Evolutionary conservation across 2,797 vertebrate genomes (phyloP), one percentile per base, ranked within the genome.

Genomic region (Eleutherodactylus coqui): DNA sequence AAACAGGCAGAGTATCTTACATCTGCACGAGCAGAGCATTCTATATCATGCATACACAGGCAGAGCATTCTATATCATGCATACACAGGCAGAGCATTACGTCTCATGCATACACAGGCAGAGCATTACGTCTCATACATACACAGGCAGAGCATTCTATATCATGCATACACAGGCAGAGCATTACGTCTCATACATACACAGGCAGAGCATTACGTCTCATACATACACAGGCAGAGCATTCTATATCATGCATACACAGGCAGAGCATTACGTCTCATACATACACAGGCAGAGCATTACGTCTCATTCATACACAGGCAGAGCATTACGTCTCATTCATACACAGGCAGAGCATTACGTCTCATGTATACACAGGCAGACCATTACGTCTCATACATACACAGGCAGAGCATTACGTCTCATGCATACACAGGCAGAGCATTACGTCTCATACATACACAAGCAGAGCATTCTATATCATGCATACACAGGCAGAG

Each of bases 341-440:
- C 7, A 0, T 21, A 36, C 8, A 69, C 17, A 69, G 16, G 36
- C 36, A 70, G 67, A 41, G 36, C 36, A 24, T 70, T 41, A 0
- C 36, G 43, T 24, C 21, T 6, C 21, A 70, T n/a, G 2, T 34
- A 14, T 41, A 41, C 21, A 70, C 10, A 43, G 13, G 36, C 34
- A 70, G 29, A 67, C 16, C 32, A 36, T 36, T 70, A 0, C 67
- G 41, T 24, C 67, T 24, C 67, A n/a, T 24, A 5, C 36, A 6
- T 41, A 38, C 67, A 70, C 67, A 70, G 60, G 67, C 67, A 70
- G 34, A 70, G 67, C 36, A 24, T 70, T 70, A 0, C 67, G 41
- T 24, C 67, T 24, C 67, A n/a, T 24, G 1, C 36, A 6, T 41
- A 38, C 67, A 70, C 67, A 70, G 60, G 67, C 67, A 70, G 67